phyloP scores from a whole-genome alignment of 1,140 invertebrate species.

The Aplysia californica region DNA sequence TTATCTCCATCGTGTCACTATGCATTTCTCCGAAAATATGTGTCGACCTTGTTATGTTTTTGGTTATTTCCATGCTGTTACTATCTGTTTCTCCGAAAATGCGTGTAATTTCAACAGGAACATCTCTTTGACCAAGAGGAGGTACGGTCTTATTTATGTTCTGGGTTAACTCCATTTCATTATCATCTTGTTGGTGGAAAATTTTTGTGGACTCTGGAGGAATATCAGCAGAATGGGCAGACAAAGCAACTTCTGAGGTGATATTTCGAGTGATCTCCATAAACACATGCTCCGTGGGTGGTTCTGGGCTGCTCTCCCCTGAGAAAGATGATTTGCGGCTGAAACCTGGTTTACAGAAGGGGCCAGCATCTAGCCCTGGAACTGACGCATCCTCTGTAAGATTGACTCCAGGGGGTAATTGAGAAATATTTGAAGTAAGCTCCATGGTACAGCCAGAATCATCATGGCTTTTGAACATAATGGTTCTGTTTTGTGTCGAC shows the following conservation, averaged over 20 bases:
- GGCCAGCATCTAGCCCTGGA: background rate
- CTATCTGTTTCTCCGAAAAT: no score
- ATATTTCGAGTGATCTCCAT: background rate
- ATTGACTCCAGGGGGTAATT: background rate
- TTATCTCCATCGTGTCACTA: no score
- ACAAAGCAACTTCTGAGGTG: background rate
- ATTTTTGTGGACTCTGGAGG: background rate
- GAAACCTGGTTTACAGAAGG: background rate
- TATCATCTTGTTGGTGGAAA: background rate
- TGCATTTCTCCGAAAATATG: no score
- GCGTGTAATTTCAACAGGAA: no score
- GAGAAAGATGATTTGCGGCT: background rate
- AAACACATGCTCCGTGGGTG: background rate
- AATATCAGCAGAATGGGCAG: no score
- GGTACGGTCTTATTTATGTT: background rate
- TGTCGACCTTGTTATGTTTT: no score
- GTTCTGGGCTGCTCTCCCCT: background rate
- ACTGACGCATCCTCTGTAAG: background rate
- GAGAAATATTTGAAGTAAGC: background rate
- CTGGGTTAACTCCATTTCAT: background rate
- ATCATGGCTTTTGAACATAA: background rate
- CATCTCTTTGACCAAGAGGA: no score
- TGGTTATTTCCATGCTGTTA: no score
- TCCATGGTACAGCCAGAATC: background rate
- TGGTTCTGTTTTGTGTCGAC: background rate